Base-by-base conservation (phyloP, 2,888 invertebrate genomes). In the Ormia ochracea region DNA sequence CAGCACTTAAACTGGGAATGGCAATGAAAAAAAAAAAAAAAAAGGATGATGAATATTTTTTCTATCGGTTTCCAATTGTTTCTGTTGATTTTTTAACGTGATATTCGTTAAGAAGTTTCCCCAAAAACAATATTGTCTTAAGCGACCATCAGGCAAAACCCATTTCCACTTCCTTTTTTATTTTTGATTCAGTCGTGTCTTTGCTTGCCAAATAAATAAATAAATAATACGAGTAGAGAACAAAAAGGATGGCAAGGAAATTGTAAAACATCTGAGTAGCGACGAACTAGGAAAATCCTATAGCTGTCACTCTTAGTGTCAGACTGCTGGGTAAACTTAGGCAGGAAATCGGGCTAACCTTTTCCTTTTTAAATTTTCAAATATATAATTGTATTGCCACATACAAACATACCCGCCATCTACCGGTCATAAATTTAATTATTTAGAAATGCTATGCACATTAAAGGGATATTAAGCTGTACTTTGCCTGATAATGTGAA, bases 41-140 rank as follows among this genome's bases (percentile, higher is more conserved):
- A 41, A 28, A 17, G 26, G 45, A n/a, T 61, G 43, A 19, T 54
- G n/a, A 54, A 45, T 17, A 23, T 17, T 41, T 56, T 48, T n/a
- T n/a, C 31, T 19, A 10, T 14, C 14, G 7, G 21, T 58, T 73
- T 65, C 10, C 17, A 21, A 5, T 63, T 14, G 7, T 4, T 41
- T n/a, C 43, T 65, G 0, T 9, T 28, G 43, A 14, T 21, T 26
- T 10, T 21, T 17, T 26, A 54, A 45, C 19, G 26, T 69, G 19
- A 45, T 65, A 41, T 65, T 70, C 59, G 14, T 52, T 65, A 50
- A 9, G 23, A n/a, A 14, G 17, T 45, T 31, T 28, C 28, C 41
- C 17, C 50, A 21, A 38, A 68, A 76, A 68, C 56, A 80, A 76
- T 72, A 76, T 75, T 75, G 66, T 70, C 75, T 80, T 80, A 66